Evolutionary conservation across 2,888 invertebrate genomes (phyloP), one percentile per base, ranked within the genome.

Genomic region (Meta bourneti): DNA sequence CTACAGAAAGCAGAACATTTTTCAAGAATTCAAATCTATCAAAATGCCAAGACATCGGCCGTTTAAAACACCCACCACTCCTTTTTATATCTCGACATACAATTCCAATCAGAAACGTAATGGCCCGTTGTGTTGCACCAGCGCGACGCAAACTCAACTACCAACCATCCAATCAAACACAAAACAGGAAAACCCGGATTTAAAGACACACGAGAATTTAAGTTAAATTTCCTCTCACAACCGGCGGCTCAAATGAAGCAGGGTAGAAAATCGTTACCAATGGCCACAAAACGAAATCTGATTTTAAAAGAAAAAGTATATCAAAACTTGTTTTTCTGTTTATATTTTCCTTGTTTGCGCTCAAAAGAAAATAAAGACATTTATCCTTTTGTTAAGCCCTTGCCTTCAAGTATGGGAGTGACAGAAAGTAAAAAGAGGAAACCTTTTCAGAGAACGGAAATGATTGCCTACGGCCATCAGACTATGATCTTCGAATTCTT

Each of bases 291-390:
- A 61, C 20, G 61, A 79, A 79, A 20, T 34, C 20, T 79, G 79
- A 61, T 79, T 79, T 79, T 61, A 61, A 16, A 34, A 61, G 20
- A 79, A 79, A 79, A 61, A 61, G 61, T 61, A 16, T 79, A 79
- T 79, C 61, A 79, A 61, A 13, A 61, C 13, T 79, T 79, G 11
- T 61, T 19, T 61, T 61, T 61, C 61, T 79, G 19, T 54, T 78
- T 52, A 61, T 61, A 61, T 34, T 61, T 79, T 79, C 79, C 79
- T 79, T 79, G 79, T 79, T 79, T 79, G 79, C 79, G 34, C 54
- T 61, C 61, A 52, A 61, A 79, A 61, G 79, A 79, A 79, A 79
- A 79, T 79, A 79, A 79, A 79, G 79, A 79, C 61, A 79, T 79
- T 79, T 79, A 79, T 79, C 79, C 61, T 54, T 79, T 79, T 61